A percentile compares a stretch with the other conserved stretches of the same genome.
These are phyloP conservation scores for Dusona sp. DNA, from an alignment of 2,888 invertebrate species.

Conservation along the genomic window DNA sequence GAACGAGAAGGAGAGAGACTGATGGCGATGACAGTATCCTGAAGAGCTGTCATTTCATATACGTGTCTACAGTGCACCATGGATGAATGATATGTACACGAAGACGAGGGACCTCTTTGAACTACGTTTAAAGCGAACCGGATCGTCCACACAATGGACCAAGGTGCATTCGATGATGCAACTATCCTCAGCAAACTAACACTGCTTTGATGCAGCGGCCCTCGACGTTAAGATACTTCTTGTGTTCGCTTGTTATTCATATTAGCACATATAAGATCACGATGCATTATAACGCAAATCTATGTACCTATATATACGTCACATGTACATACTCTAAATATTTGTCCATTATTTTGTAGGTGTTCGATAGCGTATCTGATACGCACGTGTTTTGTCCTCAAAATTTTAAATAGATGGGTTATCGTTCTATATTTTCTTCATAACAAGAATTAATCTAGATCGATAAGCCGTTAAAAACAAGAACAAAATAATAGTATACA, in stretches of 20 bases:
- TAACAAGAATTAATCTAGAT: slow-evolving; percentile 29
- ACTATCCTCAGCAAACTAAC: slow-evolving; percentile 41
- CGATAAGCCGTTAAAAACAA: background rate
- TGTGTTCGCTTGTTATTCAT: slow-evolving; percentile 82
- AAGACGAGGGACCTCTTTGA: slow-evolving; percentile 43
- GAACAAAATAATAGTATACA: too few relatives aligned
- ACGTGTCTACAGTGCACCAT: slow-evolving; percentile 20
- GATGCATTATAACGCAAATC: slow-evolving; percentile 35
- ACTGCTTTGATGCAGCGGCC: slow-evolving; percentile 27
- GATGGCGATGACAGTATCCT: slow-evolving; percentile 42
- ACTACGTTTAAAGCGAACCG: slow-evolving; percentile 42
- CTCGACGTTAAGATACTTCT: slow-evolving; percentile 80
- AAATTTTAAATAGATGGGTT: slow-evolving; percentile 10
- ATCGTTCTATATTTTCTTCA: slow-evolving; percentile 1
- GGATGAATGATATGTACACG: slow-evolving; percentile 51
- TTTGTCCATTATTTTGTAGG: slow-evolving; percentile 43
- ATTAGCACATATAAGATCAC: slow-evolving; percentile 78
- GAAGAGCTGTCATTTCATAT: slow-evolving; percentile 45
- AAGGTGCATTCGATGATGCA: slow-evolving; percentile 65
- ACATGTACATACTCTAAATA: slow-evolving; percentile 46
- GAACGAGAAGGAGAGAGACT: slow-evolving; percentile 35
- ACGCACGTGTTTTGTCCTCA: slow-evolving; percentile 43
- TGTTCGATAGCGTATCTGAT: slow-evolving; percentile 4
- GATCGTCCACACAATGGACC: slow-evolving; percentile 66
- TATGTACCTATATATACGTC: background rate